A percentile compares a stretch with the other conserved stretches of the same genome.
Evolutionary conservation across 2,113 vertebrate species (phyloP).

Genomic region (Dicerorhinus sumatrensis): DNA sequence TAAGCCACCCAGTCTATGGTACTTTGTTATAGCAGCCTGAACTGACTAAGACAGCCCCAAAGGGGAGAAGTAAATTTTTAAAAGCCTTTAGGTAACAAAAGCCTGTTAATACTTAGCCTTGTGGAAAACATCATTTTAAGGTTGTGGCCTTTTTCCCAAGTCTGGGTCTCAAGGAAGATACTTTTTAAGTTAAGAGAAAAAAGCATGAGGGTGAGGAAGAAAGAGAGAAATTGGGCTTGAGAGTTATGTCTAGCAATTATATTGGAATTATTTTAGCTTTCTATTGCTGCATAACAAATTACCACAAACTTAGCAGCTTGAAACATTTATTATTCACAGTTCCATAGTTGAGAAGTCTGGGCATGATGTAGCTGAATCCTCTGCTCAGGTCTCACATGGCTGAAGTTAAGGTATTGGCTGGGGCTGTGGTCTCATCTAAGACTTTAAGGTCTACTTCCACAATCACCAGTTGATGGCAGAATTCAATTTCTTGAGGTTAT

Average conservation of each 20-base stretch:
- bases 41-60: not conserved
- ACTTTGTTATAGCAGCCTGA: not conserved
- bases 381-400: not conserved
- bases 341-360: not conserved
- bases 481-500: not conserved
- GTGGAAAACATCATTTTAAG: constrained; percentile 12
- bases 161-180: not conserved
- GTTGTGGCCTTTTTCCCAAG: not conserved
- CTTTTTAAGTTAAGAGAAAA: not conserved
- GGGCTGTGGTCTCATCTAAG: not conserved
- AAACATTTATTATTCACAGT: not conserved
- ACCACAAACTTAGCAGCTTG: not conserved
- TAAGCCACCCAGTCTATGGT: not conserved
- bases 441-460: not conserved
- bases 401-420: not conserved
- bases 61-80: not conserved
- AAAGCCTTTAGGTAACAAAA: constrained; percentile 26
- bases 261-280: not conserved
- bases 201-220: not conserved
- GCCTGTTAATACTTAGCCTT: not conserved
- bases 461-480: not conserved
- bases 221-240: not conserved
- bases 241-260: not conserved
- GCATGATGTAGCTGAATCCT: not conserved
- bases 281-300: not conserved